phyloP scores from a whole-genome alignment of 2,113 vertebrate genomes.

The Hydrolagus affinis region DNA sequence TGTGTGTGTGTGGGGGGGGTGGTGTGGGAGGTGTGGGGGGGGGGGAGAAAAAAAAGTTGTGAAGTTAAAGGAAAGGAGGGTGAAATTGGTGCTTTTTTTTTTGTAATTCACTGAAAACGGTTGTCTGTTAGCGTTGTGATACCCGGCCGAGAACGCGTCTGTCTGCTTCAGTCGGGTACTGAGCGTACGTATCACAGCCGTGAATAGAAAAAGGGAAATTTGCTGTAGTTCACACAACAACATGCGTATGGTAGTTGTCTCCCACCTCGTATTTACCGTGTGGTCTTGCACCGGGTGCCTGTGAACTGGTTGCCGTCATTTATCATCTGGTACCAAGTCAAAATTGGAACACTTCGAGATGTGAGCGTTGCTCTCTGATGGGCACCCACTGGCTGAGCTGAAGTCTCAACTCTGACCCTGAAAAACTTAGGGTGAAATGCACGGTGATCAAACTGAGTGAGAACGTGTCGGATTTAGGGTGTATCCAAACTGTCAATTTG shows the following conservation, averaged over 20 bases:
- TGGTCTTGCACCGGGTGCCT: not conserved
- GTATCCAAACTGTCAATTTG: not conserved
- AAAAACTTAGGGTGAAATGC: not conserved
- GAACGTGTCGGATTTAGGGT: conserved; percentile 5
- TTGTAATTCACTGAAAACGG: too few species aligned
- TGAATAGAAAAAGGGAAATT: conserved; percentile 7
- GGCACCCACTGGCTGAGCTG: conserved; percentile 16
- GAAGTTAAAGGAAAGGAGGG: not conserved
- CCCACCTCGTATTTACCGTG: not conserved
- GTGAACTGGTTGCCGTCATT: not conserved
- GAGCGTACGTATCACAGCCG: not conserved
- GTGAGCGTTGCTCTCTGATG: conserved; percentile 26
- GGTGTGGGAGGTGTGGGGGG: too few species aligned
- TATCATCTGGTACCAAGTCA: conserved; percentile 5
- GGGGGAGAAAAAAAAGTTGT: conserved; percentile 13
- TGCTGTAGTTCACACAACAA: conserved; percentile 12
- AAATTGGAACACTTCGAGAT: conserved; percentile 23
- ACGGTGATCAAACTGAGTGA: not conserved
- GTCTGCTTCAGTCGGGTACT: not conserved
- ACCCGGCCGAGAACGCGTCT: not conserved
- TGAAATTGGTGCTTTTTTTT: not conserved
- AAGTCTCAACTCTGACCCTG: conserved; percentile 9
- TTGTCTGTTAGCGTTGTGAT: not conserved
- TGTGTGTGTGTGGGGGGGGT: too few species aligned
- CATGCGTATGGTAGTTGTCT: not conserved